Base-by-base conservation (phyloP, 2,888 invertebrate species). In the Emesis furor region DNA sequence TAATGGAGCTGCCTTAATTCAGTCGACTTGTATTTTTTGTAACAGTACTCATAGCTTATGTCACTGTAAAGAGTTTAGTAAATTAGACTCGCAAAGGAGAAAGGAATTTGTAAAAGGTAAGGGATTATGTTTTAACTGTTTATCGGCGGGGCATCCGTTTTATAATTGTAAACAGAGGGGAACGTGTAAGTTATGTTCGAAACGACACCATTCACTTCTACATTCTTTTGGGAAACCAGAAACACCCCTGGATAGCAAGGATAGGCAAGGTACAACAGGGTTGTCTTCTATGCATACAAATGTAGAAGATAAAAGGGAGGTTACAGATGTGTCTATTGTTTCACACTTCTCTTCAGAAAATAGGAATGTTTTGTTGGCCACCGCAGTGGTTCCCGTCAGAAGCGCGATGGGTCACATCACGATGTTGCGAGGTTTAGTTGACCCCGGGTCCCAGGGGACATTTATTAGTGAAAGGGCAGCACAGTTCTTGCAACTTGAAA, bases 121-220 rank as follows among this genome's bases (percentile, higher is more conserved):
- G 14, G 14, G 46, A 46, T 46, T 46, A 46, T 46, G 46, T 46
- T 46, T 46, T 46, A 46, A 46, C 14, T 46, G 46, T 46, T 46
- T 14, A 46, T 14, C 5, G 46, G 46, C 42, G 46, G 46, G 46
- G 46, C 46, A 46, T 46, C 46, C 46, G 14, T 46, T 79, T 37
- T 79, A 55, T 55, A 37, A 81, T 12, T 87, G 87, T 75, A 77
- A 69, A 67, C 73, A 76, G 51, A 78, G 73, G 42, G 77, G 74
- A 42, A 55, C 76, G 12, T 87, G 83, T 75, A 77, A 73, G 59
- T 74, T 84, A 42, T 87, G 87, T 78, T 71, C 76, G 68, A 73
- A 69, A 71, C 82, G 84, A 24, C 85, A 83, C 46, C 81, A 87
- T 71, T 83, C 84, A 65, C 78, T 87, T n/a, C 69, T 85, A 55